These are phyloP conservation scores for Deilephila porcellus DNA, from an alignment of 2,888 invertebrate genomes.

Conservation along the genomic window DNA sequence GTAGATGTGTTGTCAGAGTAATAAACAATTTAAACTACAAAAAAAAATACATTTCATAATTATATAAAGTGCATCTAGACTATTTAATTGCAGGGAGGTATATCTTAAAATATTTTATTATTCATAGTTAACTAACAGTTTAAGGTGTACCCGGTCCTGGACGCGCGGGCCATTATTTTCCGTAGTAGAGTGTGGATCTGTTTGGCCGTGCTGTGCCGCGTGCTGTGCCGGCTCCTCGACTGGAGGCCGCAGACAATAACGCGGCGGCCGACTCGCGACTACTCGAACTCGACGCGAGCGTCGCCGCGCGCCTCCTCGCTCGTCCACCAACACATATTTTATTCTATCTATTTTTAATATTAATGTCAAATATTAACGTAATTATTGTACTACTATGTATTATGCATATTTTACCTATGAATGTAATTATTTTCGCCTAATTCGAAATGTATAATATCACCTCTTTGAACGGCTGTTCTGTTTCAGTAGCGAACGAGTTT, in stretches of 20 bases:
- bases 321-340: constrained; percentile 83
- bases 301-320: constrained; percentile 74
- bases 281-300: no score
- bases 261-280: constrained; percentile 38
- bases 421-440: constrained; percentile 84
- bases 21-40: constrained; percentile 79
- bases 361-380: constrained; percentile 84
- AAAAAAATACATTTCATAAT: constrained; percentile 81
- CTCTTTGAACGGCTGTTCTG: constrained; percentile 78
- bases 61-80: constrained; percentile 79
- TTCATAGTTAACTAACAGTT: constrained; percentile 80
- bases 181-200: constrained; percentile 62
- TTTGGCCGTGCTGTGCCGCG: neutral
- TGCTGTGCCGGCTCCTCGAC: constrained; percentile 37
- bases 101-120: constrained; percentile 81
- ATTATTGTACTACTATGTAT: constrained; percentile 74
- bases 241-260: constrained; percentile 66
- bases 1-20: constrained; percentile 84
- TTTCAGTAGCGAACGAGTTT: constrained; percentile 79
- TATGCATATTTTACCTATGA: constrained; percentile 83
- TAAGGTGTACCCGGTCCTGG: constrained; percentile 74
- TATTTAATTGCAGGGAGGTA: constrained; percentile 81
- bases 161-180: constrained; percentile 69
- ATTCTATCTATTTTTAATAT: constrained; percentile 84
- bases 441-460: constrained; percentile 85